phyloP scores from a whole-genome alignment of 92 coral and sea anemone species.

The Desmophyllum pertusum region DNA sequence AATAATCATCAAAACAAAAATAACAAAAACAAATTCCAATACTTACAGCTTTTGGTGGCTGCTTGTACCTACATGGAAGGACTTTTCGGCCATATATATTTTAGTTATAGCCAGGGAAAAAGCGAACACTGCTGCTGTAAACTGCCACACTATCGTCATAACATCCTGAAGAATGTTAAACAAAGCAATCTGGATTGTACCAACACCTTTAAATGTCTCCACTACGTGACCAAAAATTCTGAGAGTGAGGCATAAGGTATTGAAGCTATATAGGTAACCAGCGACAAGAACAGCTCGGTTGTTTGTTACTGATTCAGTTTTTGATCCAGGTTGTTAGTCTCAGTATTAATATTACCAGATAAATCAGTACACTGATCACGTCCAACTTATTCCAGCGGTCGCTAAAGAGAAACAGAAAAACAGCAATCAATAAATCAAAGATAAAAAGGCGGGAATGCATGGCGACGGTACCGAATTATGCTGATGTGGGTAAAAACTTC shows the following conservation, averaged over 20 bases:
- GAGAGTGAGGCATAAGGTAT: slow-evolving; percentile 47
- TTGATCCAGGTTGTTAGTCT: slow-evolving; percentile 7
- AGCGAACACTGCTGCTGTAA: slow-evolving; percentile 41
- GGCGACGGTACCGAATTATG: too few relatives aligned
- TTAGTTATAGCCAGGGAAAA: slow-evolving; percentile 52
- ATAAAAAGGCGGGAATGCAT: too few relatives aligned
- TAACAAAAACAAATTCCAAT: not conserved
- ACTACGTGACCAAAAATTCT: slow-evolving; percentile 46
- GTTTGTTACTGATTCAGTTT: slow-evolving; percentile 3
- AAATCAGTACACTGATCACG: slow-evolving; percentile 6
- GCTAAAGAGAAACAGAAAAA: not conserved
- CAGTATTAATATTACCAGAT: not conserved
- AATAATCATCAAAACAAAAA: not conserved
- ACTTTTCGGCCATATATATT: slow-evolving; percentile 44
- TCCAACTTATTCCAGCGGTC: slow-evolving; percentile 45
- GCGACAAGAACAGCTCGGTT: slow-evolving; percentile 36
- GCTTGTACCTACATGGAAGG: not conserved
- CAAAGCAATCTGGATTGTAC: slow-evolving; percentile 47
- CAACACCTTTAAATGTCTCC: slow-evolving; percentile 27
- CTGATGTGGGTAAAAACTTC: too few relatives aligned
- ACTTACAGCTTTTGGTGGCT: not conserved
- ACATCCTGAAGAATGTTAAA: slow-evolving; percentile 34
- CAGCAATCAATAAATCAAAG: not conserved
- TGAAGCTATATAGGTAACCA: slow-evolving; percentile 43
- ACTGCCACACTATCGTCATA: slow-evolving; percentile 34